Evolutionary conservation across 2,113 vertebrate genomes (phyloP), one percentile per base, ranked within the genome.

Genomic region (Sebastes fasciatus): DNA sequence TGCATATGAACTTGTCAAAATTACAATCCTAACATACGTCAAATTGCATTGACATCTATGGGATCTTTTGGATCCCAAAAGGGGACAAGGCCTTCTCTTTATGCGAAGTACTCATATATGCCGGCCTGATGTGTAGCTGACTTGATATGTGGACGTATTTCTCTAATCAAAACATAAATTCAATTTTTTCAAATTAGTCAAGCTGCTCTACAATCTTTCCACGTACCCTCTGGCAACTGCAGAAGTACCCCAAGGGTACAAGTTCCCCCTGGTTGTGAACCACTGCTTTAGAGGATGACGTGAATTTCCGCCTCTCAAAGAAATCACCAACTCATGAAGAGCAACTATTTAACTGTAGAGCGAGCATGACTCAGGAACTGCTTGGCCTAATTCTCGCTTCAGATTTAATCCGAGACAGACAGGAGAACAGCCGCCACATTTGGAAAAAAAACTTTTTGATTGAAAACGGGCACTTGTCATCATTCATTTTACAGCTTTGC

Each of bases 401-500:
- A 63, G 58, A 69, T 74, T 54, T 81, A 75, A 68, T 58, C 55
- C 0, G 17, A 63, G 61, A 23, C 21, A 48, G 26, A 21, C 65
- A 51, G 34, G 49, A 58, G 42, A 13, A 6, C 34, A 45, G n/a
- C n/a, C 1, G 12, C 46, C 23, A 9, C 43, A 19, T 77, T 40
- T 55, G 12, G 54, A 66, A 76, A 61, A 46, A n/a, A 55, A 46
- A 48, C 19, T n/a, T 43, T 69, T 26, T 16, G 34, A 61, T 51
- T 23, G 19, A 61, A 52, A 67, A 52, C 51, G 43, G 12, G 10
- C 0, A 16, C 63, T 49, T 58, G 13, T 62, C 52, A 2, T 62
- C 26, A 61, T 60, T 1, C n/a, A 23, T 49, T 34, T 34, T 34
- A 34, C 34, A 34, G 34, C 34, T 34, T 34, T 34, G 34, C 0